phyloP scores from a whole-genome alignment of 1,140 invertebrate species.

The Chironomus striatipennis region DNA sequence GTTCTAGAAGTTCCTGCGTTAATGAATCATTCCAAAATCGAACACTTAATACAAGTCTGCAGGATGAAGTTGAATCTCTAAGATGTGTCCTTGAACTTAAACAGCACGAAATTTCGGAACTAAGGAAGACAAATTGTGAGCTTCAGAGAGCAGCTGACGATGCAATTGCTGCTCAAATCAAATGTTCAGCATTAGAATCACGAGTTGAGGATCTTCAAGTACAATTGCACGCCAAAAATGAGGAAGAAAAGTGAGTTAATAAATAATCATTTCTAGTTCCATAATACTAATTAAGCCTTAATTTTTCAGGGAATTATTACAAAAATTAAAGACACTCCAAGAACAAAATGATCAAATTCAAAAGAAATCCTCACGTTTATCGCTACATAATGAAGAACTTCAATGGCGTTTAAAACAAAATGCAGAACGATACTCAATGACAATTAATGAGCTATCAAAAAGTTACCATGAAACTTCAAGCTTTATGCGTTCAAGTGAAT shows the following conservation, averaged over 20 bases:
- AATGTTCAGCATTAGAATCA: slow-evolving; percentile 49
- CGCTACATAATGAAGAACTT: slow-evolving; percentile 77
- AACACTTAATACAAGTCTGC: slow-evolving; percentile 31
- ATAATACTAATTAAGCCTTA: slow-evolving; percentile 25
- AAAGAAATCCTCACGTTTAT: slow-evolving; percentile 65
- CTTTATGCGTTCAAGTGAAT: background rate
- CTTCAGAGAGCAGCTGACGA: slow-evolving; percentile 47
- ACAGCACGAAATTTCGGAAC: slow-evolving; percentile 58
- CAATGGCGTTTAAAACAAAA: slow-evolving; percentile 74
- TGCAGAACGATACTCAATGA: slow-evolving; percentile 49
- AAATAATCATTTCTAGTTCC: slow-evolving; percentile 24
- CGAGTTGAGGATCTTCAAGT: slow-evolving; percentile 59
- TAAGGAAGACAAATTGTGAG: slow-evolving; percentile 56
- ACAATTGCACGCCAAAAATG: slow-evolving; percentile 51
- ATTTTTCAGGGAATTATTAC: slow-evolving; percentile 44
- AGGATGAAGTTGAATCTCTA: slow-evolving; percentile 62
- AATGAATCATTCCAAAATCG: slow-evolving; percentile 20
- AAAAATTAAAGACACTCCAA: slow-evolving; percentile 60
- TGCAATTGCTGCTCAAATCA: slow-evolving; percentile 45
- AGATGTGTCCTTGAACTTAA: slow-evolving; percentile 66
- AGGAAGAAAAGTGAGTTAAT: slow-evolving; percentile 45
- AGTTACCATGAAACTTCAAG: slow-evolving; percentile 25
- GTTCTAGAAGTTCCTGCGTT: slow-evolving; percentile 25
- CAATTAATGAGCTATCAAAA: slow-evolving; percentile 32
- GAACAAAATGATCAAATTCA: slow-evolving; percentile 60